phyloP scores from a whole-genome alignment of 2,888 invertebrate species.

The Linyphia triangularis region DNA sequence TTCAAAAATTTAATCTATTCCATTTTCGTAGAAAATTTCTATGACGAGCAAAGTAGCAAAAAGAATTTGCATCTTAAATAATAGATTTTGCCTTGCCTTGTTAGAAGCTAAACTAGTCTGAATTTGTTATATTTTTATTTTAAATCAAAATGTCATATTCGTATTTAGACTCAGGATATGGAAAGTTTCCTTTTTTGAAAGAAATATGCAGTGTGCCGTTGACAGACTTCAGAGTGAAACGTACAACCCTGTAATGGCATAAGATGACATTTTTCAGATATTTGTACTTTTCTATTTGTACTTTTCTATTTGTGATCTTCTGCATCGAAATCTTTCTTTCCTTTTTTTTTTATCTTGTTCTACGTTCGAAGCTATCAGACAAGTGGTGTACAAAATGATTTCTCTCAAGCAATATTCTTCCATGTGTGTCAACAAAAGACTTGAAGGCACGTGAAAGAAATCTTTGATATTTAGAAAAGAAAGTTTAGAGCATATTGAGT shows the following conservation, averaged over 20 bases:
- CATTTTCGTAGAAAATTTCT: too few relatives aligned
- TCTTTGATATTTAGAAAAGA: neutral
- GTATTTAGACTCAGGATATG: neutral
- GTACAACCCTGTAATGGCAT: neutral
- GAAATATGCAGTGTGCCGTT: neutral
- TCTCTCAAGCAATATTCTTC: neutral
- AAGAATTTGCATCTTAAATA: too few relatives aligned
- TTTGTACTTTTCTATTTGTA: conserved; percentile 42
- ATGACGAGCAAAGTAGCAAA: too few relatives aligned
- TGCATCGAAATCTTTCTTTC: neutral
- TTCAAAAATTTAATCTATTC: too few relatives aligned
- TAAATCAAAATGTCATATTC: neutral
- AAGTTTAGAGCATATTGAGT: conserved; percentile 32
- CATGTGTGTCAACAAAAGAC: conserved; percentile 28
- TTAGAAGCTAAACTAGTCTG: too few relatives aligned
- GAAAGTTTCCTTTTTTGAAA: neutral
- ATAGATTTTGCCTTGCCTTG: too few relatives aligned
- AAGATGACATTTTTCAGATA: conserved; percentile 36
- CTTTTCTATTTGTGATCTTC: conserved; percentile 18
- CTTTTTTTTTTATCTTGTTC: conserved; percentile 13
- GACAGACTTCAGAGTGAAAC: neutral
- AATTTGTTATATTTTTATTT: neutral
- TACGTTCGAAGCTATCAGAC: neutral
- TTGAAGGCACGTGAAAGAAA: neutral
- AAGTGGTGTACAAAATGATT: conserved; percentile 41